Conservation (phyloP, 2,113 vertebrate genomes). For the Ammodytes marinus region DNA sequence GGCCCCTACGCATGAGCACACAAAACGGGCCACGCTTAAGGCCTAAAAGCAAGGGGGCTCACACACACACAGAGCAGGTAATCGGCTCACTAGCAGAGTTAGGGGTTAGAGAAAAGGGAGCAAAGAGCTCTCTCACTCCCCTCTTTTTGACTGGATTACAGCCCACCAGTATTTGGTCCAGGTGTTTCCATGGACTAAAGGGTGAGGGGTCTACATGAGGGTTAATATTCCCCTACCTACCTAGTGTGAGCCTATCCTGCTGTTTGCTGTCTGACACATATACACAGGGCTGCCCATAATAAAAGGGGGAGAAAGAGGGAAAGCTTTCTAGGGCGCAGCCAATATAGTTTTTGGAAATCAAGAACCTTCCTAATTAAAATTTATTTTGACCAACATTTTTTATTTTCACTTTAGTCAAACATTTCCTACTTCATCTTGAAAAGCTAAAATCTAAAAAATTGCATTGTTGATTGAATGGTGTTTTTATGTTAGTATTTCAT, state of each 20-base stretch:
- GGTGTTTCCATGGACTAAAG: slow-evolving; percentile 65
- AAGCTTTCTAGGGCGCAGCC: too few relatives aligned
- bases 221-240: slow-evolving; percentile 39
- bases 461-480: too few relatives aligned
- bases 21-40: slow-evolving; percentile 28
- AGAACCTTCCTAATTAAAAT: too few relatives aligned
- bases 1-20: slow-evolving; percentile 7
- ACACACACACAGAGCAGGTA: slow-evolving; percentile 79
- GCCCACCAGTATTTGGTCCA: slow-evolving; percentile 65
- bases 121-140: slow-evolving; percentile 62
- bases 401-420: too few relatives aligned
- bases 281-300: too few relatives aligned
- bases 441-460: too few relatives aligned
- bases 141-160: slow-evolving; percentile 78
- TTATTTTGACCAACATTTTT: too few relatives aligned
- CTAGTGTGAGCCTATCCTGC: slow-evolving; percentile 52
- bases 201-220: slow-evolving; percentile 47
- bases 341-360: too few relatives aligned
- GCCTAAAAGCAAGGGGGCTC: slow-evolving; percentile 24
- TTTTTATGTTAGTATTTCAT: too few relatives aligned
- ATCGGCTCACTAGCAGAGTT: slow-evolving; percentile 76
- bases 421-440: too few relatives aligned
- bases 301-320: too few relatives aligned
- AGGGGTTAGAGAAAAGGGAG: slow-evolving; percentile 60
- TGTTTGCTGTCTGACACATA: slow-evolving; percentile 55